Percentiles rank a stretch among this genome's conserved stretches.
phyloP scores from a whole-genome alignment of 2,797 vertebrate species.

The Nannoperca australis region DNA sequence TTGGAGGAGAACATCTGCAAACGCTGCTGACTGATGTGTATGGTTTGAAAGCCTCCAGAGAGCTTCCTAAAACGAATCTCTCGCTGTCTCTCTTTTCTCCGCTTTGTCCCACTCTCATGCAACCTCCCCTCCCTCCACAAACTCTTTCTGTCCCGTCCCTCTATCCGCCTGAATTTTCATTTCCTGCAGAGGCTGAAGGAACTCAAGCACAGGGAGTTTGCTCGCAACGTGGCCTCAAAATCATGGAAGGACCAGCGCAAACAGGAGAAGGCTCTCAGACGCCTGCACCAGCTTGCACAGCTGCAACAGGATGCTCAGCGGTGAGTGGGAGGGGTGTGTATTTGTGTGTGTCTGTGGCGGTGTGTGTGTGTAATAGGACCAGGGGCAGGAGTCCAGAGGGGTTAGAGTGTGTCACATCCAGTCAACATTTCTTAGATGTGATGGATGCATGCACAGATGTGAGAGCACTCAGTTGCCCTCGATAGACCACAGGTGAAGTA shows the following conservation, averaged over 20 bases:
- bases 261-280: conserved; percentile 95
- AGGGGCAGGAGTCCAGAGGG: conserved; percentile 65
- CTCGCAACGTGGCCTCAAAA: conserved; percentile 97
- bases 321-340: conserved; percentile 79
- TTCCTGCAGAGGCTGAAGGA: conserved; percentile 94
- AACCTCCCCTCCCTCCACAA: conserved; percentile 19
- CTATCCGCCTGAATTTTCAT: conserved; percentile 35
- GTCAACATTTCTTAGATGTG: conserved; percentile 71
- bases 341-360: conserved; percentile 28
- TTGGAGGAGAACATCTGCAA: conserved; percentile 70
- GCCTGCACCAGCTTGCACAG: conserved; percentile 95
- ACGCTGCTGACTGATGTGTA: conserved; percentile 54
- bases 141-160: conserved; percentile 17
- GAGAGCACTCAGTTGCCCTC: conserved; percentile 66
- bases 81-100: conserved; percentile 23
- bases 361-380: conserved; percentile 49
- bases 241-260: conserved; percentile 99
- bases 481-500: conserved; percentile 78
- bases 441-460: conserved; percentile 76
- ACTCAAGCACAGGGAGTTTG: conserved; percentile 98
- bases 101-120: conserved; percentile 32
- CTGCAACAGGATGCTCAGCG: conserved; percentile 92
- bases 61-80: conserved; percentile 63
- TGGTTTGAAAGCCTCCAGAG: conserved; percentile 66
- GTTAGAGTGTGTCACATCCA: conserved; percentile 73